These are phyloP conservation scores for Halcyon leucocephala DNA, from an alignment of 2,797 vertebrate genomes.

Conservation along the genomic window DNA sequence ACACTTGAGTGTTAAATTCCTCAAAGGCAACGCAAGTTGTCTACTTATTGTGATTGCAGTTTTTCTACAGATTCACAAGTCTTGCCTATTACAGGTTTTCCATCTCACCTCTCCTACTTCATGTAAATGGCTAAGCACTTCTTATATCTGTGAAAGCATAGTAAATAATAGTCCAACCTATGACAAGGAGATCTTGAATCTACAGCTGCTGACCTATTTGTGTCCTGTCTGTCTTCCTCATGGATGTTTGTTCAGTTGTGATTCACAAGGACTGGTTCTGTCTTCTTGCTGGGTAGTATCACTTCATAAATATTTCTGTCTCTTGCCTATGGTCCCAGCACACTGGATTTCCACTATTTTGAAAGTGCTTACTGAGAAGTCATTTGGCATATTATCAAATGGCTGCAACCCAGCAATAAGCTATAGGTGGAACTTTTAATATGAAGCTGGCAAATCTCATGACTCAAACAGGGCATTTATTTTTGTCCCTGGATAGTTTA, in stretches of 20 bases:
- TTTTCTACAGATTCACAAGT: not conserved
- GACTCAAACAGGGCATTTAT: accelerated
- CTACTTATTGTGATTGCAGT: not conserved
- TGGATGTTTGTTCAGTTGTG: not conserved
- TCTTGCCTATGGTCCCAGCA: not conserved
- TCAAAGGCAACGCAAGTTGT: not conserved
- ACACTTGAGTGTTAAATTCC: not conserved
- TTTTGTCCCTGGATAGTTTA: not conserved
- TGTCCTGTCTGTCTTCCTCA: not conserved
- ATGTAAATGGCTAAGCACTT: not conserved
- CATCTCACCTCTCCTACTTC: accelerated
- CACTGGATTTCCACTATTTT: slow-evolving; percentile 2
- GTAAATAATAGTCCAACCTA: not conserved
- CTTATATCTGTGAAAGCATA: not conserved
- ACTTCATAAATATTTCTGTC: slow-evolving; percentile 23
- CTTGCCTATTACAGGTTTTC: not conserved
- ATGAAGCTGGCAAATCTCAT: not conserved
- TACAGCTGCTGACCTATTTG: not conserved
- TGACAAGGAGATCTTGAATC: not conserved
- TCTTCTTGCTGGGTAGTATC: not conserved
- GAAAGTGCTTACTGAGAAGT: not conserved
- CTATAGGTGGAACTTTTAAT: slow-evolving; percentile 31
- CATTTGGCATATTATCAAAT: slow-evolving; percentile 41
- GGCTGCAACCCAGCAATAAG: not conserved
- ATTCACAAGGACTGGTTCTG: not conserved